Conservation (phyloP, 2,113 vertebrate species). For the Dicentrarchus labrax region DNA sequence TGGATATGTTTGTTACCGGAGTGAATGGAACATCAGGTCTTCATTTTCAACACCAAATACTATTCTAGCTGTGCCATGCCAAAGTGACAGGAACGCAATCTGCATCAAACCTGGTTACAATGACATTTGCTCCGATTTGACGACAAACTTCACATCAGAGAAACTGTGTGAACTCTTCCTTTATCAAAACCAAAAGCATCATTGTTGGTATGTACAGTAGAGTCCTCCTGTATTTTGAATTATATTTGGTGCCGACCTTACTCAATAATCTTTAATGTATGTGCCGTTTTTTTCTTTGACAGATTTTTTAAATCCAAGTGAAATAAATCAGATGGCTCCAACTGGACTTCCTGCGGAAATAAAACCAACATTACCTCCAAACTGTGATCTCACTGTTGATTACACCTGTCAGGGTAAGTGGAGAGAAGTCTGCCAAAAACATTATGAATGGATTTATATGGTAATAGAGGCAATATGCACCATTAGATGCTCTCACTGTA, state of each 20-base stretch:
- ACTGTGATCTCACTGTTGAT: slow-evolving; percentile 25
- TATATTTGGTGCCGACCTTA: background rate
- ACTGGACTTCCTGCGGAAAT: slow-evolving; percentile 21
- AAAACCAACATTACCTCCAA: fast-evolving
- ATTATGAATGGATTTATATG: background rate
- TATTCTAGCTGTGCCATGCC: too few relatives aligned
- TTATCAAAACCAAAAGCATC: fast-evolving
- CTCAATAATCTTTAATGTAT: background rate
- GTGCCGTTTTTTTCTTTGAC: background rate
- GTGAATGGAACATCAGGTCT: too few relatives aligned
- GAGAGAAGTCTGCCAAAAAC: background rate
- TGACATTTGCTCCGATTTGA: too few relatives aligned
- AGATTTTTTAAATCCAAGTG: background rate
- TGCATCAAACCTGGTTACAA: too few relatives aligned
- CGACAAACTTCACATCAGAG: background rate
- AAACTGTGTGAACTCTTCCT: background rate
- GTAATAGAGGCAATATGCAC: background rate
- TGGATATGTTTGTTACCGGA: too few relatives aligned
- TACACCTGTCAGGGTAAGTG: slow-evolving; percentile 63
- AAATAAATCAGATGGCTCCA: fast-evolving
- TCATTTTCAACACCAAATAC: too few relatives aligned
- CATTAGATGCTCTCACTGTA: background rate
- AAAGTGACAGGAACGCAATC: too few relatives aligned
- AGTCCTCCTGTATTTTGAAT: background rate
- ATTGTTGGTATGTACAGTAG: slow-evolving; percentile 54